Base-by-base conservation (phyloP, 2,797 vertebrate genomes). In the Lacerta agilis region DNA sequence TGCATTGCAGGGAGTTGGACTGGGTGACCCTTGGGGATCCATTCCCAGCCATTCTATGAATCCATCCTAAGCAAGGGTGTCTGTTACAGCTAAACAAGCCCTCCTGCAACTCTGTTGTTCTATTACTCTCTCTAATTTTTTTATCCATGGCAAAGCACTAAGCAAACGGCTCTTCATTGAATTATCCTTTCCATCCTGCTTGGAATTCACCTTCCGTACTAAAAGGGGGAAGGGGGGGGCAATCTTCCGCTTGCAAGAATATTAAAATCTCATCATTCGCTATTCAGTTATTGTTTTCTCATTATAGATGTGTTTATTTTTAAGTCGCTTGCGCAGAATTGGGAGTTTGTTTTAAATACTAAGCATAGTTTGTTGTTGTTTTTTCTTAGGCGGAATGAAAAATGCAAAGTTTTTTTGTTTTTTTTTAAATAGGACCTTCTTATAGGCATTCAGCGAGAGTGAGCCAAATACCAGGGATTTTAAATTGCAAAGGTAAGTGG, bases 291-390 rank as follows among this genome's bases (percentile, higher is more conserved):
- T 94, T 93, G 95, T 95, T 95, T 95, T 94, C 79, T 89, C 91
- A 94, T 94, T 95, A 93, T 73, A 91, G 89, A 75, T 91, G 91
- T 95, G 94, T 95, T 94, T 94, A 93, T 95, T 95, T 95, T 93
- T 88, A 94, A 89, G 91, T 91, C 75, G 80, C 92, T 94, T 86
- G 93, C 87, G 89, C 86, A 88, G 94, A 94, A 90, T 93, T 80
- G 84, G 0, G 2, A 93, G 86, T n/a, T 73, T 87, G n/a, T 43
- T 94, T 94, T 89, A 91, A 94, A 95, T 93, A 93, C 79, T 82
- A 92, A 94, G 76, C 36, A 87, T 33, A 79, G 92, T 88, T 94
- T 73, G 13, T 73, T 78, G 88, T 78, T 85, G 86, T 91, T 75
- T 94, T 92, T 92, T 79, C 89, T 92, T 92, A 91, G 90, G 92